phyloP scores from a whole-genome alignment of 2,113 vertebrate genomes.

The Rhynchomys soricoides region DNA sequence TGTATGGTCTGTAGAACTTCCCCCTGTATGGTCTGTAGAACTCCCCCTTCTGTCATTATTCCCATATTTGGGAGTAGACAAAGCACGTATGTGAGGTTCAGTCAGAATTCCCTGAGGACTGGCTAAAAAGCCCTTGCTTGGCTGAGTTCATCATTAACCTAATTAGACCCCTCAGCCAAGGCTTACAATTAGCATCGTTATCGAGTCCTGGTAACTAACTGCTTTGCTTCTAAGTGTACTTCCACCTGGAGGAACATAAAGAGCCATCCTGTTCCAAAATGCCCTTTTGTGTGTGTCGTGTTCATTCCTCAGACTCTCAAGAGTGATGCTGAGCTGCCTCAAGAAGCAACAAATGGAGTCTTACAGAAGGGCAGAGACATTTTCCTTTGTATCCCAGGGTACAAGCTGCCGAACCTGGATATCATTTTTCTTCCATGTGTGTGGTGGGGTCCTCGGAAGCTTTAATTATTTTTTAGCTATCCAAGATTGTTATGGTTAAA shows the following conservation, averaged over 20 bases:
- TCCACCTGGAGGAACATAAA: conserved; percentile 58
- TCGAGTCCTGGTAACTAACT: conserved; percentile 51
- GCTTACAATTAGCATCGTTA: conserved; percentile 47
- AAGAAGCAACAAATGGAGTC: not conserved
- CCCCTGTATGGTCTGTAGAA: too few species aligned
- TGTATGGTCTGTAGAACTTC: not conserved
- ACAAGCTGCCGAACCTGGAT: not conserved
- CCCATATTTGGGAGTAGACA: conserved; percentile 22
- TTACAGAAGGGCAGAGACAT: not conserved
- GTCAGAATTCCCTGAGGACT: not conserved
- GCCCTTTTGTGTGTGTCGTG: not conserved
- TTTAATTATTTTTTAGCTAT: not conserved
- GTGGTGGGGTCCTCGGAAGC: not conserved
- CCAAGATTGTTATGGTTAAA: conserved; percentile 29
- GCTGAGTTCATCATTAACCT: conserved; percentile 61
- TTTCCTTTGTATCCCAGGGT: not conserved
- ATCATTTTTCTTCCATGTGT: not conserved
- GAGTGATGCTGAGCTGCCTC: not conserved
- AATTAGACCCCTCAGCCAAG: conserved; percentile 61
- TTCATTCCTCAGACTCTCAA: not conserved
- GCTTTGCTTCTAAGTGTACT: conserved; percentile 47
- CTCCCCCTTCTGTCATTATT: not conserved
- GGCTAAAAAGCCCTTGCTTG: conserved; percentile 41
- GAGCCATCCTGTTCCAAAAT: not conserved
- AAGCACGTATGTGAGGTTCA: not conserved